These are phyloP conservation scores for Hydrozoanthus tunicans DNA, from an alignment of 64 coral and sea anemone genomes.

Conservation along the genomic window DNA sequence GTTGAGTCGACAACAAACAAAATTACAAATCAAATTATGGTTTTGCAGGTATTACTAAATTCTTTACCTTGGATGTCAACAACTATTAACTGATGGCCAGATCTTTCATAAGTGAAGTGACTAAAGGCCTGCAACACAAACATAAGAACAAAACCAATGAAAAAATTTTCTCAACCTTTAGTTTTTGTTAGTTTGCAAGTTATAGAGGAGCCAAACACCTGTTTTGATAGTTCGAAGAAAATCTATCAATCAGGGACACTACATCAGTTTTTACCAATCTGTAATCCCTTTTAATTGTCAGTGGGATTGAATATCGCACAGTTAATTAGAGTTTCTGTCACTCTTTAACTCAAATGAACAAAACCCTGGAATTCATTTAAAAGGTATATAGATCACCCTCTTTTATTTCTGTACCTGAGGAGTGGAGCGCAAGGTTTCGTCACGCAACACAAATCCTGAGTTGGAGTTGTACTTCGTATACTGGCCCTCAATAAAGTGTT, in stretches of 20 bases:
- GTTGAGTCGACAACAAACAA: neutral
- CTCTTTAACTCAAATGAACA: too few species aligned
- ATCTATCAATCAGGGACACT: too few species aligned
- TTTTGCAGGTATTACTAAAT: neutral
- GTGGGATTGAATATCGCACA: too few species aligned
- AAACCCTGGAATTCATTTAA: too few species aligned
- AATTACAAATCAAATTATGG: too few species aligned
- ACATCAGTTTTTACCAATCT: too few species aligned
- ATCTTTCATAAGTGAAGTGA: slow-evolving; percentile 97
- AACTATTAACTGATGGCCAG: slow-evolving; percentile 90
- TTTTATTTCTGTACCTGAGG: slow-evolving; percentile 70
- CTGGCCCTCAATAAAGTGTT: slow-evolving; percentile 97
- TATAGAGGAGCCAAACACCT: too few species aligned
- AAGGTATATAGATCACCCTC: too few species aligned
- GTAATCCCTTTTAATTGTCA: too few species aligned
- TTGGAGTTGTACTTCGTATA: slow-evolving; percentile 99
- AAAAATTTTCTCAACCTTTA: neutral
- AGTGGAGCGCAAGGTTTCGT: slow-evolving; percentile 89
- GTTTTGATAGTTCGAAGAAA: too few species aligned
- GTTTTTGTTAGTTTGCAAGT: too few species aligned
- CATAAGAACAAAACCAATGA: neutral
- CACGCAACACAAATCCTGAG: slow-evolving; percentile 86
- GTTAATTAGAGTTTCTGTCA: too few species aligned
- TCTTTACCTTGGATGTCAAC: slow-evolving; percentile 95
- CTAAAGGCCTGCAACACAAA: slow-evolving; percentile 89